phyloP scores from a whole-genome alignment of 2,797 vertebrate genomes.

The Pangasius mekongensis region DNA sequence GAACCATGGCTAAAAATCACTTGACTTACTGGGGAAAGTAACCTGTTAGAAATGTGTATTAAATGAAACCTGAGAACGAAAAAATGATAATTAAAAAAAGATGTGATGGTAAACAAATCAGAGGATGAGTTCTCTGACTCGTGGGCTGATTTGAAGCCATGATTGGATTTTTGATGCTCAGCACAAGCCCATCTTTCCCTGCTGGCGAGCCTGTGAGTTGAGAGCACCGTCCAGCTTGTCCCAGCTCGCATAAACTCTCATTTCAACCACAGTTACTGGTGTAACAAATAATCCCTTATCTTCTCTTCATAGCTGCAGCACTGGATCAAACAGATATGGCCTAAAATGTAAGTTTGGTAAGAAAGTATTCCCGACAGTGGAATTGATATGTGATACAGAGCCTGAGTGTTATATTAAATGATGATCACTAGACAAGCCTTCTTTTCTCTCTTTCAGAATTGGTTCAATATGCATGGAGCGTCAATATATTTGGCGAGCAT shows the following conservation, averaged over 20 bases:
- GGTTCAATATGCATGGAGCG: conserved; percentile 24
- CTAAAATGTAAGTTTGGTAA: background rate
- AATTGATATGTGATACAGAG: background rate
- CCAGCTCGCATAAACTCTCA: conserved; percentile 13
- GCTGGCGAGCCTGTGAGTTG: conserved; percentile 26
- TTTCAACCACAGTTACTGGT: background rate
- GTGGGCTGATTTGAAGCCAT: conserved; percentile 19
- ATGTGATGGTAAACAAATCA: conserved; percentile 5
- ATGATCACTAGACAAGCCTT: background rate
- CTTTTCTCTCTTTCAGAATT: conserved; percentile 5
- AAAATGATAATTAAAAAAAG: conserved; percentile 13
- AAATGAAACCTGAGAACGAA: conserved; percentile 34
- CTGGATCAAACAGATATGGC: background rate
- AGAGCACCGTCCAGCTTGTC: conserved; percentile 31
- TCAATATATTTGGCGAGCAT: conserved; percentile 40
- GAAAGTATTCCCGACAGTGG: background rate
- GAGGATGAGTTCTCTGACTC: conserved; percentile 23
- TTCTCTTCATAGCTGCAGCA: background rate
- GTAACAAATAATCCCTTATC: background rate
- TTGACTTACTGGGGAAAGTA: conserved; percentile 38
- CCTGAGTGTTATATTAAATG: background rate
- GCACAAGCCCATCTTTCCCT: conserved; percentile 6
- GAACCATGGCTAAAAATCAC: conserved; percentile 27
- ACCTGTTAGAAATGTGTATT: conserved; percentile 40
- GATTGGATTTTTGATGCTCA: background rate